Evolutionary conservation across 2,113 vertebrate species (phyloP), one percentile per base, ranked within the genome.

Genomic region (Albula glossodonta): DNA sequence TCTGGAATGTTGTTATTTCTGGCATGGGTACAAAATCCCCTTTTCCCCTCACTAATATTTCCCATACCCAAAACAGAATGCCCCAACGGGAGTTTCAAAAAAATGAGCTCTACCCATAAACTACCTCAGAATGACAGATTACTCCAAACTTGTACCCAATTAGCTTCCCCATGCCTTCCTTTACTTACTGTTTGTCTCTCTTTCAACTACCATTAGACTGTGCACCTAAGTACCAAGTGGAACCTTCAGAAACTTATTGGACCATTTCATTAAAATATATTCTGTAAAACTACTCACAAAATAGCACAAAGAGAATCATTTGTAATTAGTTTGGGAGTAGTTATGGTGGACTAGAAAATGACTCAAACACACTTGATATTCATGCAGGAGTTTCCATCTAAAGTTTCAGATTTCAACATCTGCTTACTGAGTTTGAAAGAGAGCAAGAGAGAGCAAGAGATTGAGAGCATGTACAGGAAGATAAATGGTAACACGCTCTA

Each of bases 51-150:
- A 50, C 87, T 91, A 57, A 51, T 51, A 85, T 90, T 90, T 92
- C 92, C 92, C 90, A 90, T 91, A 85, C 84, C 52, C 82, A 78
- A 90, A 89, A 85, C 87, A 80, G 84, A 87, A 74, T 74, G 63
- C 63, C 63, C 63, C 56, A 15, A 70, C 22, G 86, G 90, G 41
- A n/a, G 22, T 31, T 82, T 82, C 3, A n/a, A 12, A 80, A 70
- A 51, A 81, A 49, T 17, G 19, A 51, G 48, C 48, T 25, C 0
- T 31, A 10, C n/a, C n/a, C 31, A 22, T 2, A 9, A 3, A 74
- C 70, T 5, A 74, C 19, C n/a, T 22, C n/a, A 31, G 10, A n/a
- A n/a, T 70, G 63, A 70, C 13, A 70, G 4, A n/a, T 70, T 70
- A 70, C 17, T 17, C 63, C 63, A 70, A 22, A 70, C 63, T n/a